phyloP scores from a whole-genome alignment of 2,797 vertebrate genomes.

The Platalea minor region DNA sequence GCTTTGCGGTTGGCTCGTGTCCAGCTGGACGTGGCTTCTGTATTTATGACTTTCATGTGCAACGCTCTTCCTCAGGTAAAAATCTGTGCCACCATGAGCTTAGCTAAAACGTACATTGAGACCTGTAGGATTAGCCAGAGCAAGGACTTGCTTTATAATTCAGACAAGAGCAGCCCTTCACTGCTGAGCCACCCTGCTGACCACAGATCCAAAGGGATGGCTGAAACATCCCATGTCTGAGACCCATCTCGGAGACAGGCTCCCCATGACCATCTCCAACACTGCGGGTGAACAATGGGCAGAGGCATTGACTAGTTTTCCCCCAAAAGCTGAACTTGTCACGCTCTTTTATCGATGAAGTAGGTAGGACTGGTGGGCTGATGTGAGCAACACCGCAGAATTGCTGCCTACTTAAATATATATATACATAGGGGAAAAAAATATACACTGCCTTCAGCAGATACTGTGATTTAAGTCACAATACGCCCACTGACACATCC shows the following conservation, averaged over 20 bases:
- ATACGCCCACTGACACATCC: neutral
- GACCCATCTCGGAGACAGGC: rapidly evolving
- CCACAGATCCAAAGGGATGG: neutral
- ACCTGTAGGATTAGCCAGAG: neutral
- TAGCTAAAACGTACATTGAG: neutral
- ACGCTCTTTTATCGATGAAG: neutral
- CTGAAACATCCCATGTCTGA: rapidly evolving
- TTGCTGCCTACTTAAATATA: constrained; percentile 30
- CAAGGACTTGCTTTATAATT: neutral
- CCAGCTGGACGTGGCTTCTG: neutral
- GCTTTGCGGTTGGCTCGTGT: neutral
- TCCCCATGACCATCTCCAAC: neutral
- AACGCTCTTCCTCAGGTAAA: neutral
- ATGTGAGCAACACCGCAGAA: neutral
- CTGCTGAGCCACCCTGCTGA: neutral
- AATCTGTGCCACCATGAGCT: neutral
- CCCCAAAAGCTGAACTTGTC: neutral
- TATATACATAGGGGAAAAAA: neutral
- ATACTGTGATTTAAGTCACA: constrained; percentile 34
- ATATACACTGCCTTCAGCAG: neutral
- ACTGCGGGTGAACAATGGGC: rapidly evolving
- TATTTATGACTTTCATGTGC: neutral
- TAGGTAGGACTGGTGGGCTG: neutral
- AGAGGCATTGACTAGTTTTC: rapidly evolving
- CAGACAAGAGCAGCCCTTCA: neutral